Percentiles rank a stretch among this genome's conserved stretches.
These are phyloP conservation scores for Corapipo altera DNA, from an alignment of 2,113 vertebrate species.

Conservation along the genomic window DNA sequence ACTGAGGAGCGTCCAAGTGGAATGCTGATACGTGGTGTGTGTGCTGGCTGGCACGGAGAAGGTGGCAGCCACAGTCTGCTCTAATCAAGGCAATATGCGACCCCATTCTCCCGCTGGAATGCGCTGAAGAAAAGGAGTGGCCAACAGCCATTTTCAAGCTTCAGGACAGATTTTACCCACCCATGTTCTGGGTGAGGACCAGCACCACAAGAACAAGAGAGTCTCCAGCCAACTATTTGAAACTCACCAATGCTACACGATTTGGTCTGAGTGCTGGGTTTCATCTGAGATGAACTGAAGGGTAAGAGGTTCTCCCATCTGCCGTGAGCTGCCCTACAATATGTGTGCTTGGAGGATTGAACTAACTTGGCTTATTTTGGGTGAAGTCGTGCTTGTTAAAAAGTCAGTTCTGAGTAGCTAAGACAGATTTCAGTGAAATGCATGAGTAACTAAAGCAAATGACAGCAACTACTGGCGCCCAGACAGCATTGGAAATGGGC, in stretches of 20 bases:
- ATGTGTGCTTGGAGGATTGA: not conserved
- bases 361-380: not conserved
- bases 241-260: not conserved
- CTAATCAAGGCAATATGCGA: conserved; percentile 25
- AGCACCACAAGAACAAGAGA: not conserved
- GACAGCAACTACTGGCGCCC: conserved; percentile 43
- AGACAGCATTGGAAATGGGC: not conserved
- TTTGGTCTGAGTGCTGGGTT: not conserved
- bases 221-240: conserved; percentile 18
- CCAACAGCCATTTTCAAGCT: conserved; percentile 9
- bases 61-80: conserved; percentile 6
- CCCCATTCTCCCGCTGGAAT: conserved; percentile 19
- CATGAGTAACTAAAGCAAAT: conserved; percentile 55
- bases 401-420: conserved; percentile 21
- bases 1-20: not conserved
- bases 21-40: not conserved
- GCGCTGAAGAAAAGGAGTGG: conserved; percentile 7
- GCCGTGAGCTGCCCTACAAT: not conserved
- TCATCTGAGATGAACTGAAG: not conserved
- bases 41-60: not conserved
- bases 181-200: conserved; percentile 13
- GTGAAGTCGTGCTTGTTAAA: not conserved
- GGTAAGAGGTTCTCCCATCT: not conserved
- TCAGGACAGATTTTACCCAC: conserved; percentile 10
- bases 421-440: conserved; percentile 36